Base-by-base conservation (phyloP, 2,113 vertebrate genomes). In the Lutjanus erythropterus region DNA sequence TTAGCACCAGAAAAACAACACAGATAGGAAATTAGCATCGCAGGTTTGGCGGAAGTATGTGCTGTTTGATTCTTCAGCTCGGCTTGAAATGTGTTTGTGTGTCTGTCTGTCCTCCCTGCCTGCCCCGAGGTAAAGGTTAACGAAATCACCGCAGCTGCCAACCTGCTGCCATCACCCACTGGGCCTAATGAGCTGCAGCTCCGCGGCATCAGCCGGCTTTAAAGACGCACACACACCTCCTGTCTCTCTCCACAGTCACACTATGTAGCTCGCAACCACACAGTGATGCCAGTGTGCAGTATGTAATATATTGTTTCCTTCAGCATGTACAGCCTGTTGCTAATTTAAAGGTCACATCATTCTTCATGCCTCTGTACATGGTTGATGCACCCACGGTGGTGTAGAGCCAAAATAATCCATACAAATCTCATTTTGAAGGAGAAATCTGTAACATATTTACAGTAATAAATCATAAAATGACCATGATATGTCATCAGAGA, bases 111-210 rank as follows among this genome's bases (percentile, higher is more conserved):
- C 77, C 75, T 86, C 50, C 42, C 80, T 50, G 78, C 64, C 71
- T 82, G 71, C 86, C 72, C 81, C 10, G 84, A 88, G 85, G 79
- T 92, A 93, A 94, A 94, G 91, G 90, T 93, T 94, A 93, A 93
- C 85, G 16, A 90, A 93, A 92, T 91, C 90, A 81, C 62, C 76
- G 50, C 86, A 90, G 88, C 89, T 90, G 88, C 83, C 92, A 89
- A 85, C 85, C 78, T 84, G 85, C 87, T 91, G 89, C 84, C 78
- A 56, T 90, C 80, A 61, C 90, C 88, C 82, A 85, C 88, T 89
- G 89, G 71, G 87, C 84, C 62, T 92, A 92, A 93, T 93, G 91
- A 93, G 88, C 73, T 18, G 3, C 23, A 86, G 83, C 86, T 87
- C 92, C 66, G 47, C 85, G 56, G 64, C 71, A 80, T 61, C 82